A percentile compares a stretch with the other conserved stretches of the same genome.
These are phyloP conservation scores for Atta texana DNA, from an alignment of 1,140 invertebrate species.

Conservation along the genomic window DNA sequence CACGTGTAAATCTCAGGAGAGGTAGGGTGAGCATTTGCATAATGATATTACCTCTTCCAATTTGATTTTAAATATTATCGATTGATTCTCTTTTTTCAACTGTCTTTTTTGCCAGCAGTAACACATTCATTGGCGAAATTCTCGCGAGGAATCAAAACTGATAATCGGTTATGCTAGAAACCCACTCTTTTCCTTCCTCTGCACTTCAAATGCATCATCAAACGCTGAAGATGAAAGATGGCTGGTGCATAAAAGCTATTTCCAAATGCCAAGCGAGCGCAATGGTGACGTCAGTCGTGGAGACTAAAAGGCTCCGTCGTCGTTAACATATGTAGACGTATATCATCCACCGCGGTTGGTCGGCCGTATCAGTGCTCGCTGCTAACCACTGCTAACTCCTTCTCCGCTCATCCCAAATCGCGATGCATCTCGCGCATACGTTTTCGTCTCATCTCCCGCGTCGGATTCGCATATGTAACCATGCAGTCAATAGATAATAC, in stretches of 20 bases:
- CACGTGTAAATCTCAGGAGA: slow-evolving; percentile 29
- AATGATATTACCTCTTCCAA: neutral
- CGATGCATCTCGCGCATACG: slow-evolving; percentile 30
- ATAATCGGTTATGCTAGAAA: neutral
- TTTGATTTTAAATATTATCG: slow-evolving; percentile 25
- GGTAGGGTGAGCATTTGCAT: neutral
- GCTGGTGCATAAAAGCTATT: slow-evolving; percentile 78
- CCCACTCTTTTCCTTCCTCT: slow-evolving; percentile 36
- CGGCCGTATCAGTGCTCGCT: slow-evolving; percentile 62
- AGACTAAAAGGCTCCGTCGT: slow-evolving; percentile 63
- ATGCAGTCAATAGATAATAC: slow-evolving; percentile 82
- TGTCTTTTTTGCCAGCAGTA: neutral
- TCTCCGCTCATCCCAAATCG: slow-evolving; percentile 49
- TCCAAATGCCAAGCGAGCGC: slow-evolving; percentile 75
- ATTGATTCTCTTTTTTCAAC: neutral
- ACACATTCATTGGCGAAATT: neutral
- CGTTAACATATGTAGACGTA: slow-evolving; percentile 61
- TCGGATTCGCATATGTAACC: slow-evolving; percentile 48
- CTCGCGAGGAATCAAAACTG: slow-evolving; percentile 22
- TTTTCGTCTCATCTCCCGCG: neutral
- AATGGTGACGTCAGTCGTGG: slow-evolving; percentile 46
- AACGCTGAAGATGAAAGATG: slow-evolving; percentile 78
- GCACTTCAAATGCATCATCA: slow-evolving; percentile 72
- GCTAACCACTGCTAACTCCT: slow-evolving; percentile 18
- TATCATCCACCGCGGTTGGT: slow-evolving; percentile 66